Base-by-base conservation (phyloP, 2,113 vertebrate genomes). In the Coturnix japonica region DNA sequence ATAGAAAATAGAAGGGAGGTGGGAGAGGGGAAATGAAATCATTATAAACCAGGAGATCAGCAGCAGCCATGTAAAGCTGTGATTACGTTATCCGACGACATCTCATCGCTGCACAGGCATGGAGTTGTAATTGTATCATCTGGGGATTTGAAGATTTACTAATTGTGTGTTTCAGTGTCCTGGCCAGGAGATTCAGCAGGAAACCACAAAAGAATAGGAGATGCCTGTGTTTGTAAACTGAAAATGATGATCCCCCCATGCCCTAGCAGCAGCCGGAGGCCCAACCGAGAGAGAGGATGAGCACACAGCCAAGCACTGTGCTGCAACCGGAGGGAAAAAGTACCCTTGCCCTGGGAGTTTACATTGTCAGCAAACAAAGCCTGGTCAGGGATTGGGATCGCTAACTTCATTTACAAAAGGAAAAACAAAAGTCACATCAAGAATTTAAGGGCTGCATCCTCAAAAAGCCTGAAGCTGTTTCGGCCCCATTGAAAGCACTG, bases 1-100 rank as follows among this genome's bases (percentile, higher is more conserved):
- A 96, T 96, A 97, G 97, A 89, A 82, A 80, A 77, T 92, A 82
- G 70, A 89, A 89, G 95, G 90, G 83, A 91, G 89, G 94, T 96
- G 86, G 93, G 95, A 94, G 95, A 96, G 80, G 91, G 96, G 96
- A 96, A 97, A 95, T 97, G 94, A 96, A 97, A 95, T 97, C 95
- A 96, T 95, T 90, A 90, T 78, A 93, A 94, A 80, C 83, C 85
- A 57, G 56, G 96, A 88, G 94, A 94, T 95, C 85, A 59, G 10
- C 92, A 49, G 93, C 92, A 91, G 64, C 89, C 95, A 87, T 78
- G 76, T 44, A 74, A 89, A 81, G 79, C 93, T 91, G 85, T 60
- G 94, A 91, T 94, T 95, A 77, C 44, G 39, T 89, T 95, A 57
- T 57, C 85, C 92, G 37, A 47, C 2, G 2, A 54, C 81, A 74